Evolutionary conservation across 2,888 invertebrate genomes (phyloP).

Genomic region (Disparrhopalites patrizii): DNA sequence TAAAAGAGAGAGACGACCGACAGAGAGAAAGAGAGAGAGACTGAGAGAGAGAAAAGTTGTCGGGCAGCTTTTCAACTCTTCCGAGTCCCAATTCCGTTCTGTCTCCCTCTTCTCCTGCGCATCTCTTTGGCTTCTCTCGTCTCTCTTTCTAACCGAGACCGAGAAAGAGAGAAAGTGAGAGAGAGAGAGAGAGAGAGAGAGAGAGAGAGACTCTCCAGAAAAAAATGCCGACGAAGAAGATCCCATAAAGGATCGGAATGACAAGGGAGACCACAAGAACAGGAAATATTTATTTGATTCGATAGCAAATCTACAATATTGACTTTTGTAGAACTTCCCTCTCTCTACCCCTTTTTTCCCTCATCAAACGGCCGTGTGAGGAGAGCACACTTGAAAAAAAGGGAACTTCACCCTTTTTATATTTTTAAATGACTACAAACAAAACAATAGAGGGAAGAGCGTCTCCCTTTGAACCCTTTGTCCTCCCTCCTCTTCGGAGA

Average conservation of each 20-base stretch:
- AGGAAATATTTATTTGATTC: slow-evolving; percentile 28
- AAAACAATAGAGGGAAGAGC: no score
- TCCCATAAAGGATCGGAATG: slow-evolving; percentile 26
- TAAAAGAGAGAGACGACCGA: background rate
- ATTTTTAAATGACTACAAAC: no score
- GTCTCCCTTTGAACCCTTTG: background rate
- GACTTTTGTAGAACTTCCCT: slow-evolving; percentile 21
- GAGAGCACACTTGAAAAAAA: no score
- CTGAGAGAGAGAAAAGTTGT: slow-evolving; percentile 14
- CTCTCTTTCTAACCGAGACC: slow-evolving; percentile 1
- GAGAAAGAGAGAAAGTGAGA: background rate
- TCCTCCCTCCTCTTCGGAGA: background rate
- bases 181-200: no score
- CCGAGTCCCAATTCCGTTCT: no score
- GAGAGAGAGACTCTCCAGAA: no score
- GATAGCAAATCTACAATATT: slow-evolving; percentile 27
- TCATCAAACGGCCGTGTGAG: background rate
- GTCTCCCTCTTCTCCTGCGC: slow-evolving; percentile 11
- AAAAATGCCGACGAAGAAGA: slow-evolving; percentile 13
- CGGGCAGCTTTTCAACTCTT: slow-evolving; percentile 22
- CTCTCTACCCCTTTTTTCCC: no score
- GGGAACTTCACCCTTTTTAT: no score
- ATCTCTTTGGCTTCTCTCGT: slow-evolving; percentile 18
- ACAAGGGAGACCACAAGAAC: slow-evolving; percentile 21
- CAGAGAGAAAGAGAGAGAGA: background rate